A percentile compares a stretch with the other conserved stretches of the same genome.
Evolutionary conservation across 2,888 invertebrate species (phyloP).

Genomic region (Trissolcus japonicus): DNA sequence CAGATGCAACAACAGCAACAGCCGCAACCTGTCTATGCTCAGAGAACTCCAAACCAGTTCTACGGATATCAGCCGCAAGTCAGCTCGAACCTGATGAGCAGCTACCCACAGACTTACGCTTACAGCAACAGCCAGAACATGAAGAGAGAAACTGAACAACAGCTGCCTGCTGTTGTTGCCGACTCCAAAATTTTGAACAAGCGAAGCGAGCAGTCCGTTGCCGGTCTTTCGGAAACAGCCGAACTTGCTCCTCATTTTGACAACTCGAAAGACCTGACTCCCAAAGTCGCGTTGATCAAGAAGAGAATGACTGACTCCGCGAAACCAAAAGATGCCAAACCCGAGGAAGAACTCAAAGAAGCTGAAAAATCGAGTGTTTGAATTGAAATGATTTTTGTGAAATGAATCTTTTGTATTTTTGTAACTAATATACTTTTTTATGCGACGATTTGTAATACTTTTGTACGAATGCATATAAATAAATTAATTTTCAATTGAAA

Average conservation of each 20-base stretch:
- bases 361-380: neutral
- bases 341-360: constrained; percentile 10
- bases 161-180: neutral
- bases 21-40: neutral
- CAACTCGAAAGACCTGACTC: neutral
- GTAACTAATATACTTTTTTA: constrained; percentile 10
- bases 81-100: neutral
- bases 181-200: constrained; percentile 20
- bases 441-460: constrained; percentile 23
- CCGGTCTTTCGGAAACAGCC: neutral
- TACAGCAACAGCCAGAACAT: constrained; percentile 9
- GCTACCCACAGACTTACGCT: neutral
- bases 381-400: neutral
- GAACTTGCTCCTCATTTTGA: neutral
- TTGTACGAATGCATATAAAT: constrained; percentile 25
- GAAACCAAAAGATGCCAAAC: constrained; percentile 6
- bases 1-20: neutral
- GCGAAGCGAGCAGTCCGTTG: neutral
- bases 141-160: constrained; percentile 13
- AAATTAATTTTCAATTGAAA: constrained; percentile 4
- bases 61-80: constrained; percentile 2
- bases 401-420: constrained; percentile 1
- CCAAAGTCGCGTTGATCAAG: neutral
- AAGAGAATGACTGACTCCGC: constrained; percentile 21
- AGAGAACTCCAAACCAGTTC: neutral